phyloP scores from a whole-genome alignment of 2,113 vertebrate species.

The Salminus brasiliensis region DNA sequence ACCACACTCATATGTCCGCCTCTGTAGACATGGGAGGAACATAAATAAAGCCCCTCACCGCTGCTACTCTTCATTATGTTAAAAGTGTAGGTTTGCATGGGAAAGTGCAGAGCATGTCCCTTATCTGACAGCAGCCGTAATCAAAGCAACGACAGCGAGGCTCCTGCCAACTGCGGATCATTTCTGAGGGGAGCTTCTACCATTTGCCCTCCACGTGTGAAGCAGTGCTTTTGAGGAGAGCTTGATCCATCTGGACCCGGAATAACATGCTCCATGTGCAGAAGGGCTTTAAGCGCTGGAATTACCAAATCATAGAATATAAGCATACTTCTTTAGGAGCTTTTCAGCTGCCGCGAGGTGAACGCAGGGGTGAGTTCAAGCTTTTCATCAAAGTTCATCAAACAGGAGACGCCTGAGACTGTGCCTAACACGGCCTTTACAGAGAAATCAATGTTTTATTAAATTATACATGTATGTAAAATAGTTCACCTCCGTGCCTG shows the following conservation, averaged over 20 bases:
- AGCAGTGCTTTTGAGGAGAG: conserved; percentile 4
- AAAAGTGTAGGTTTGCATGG: neutral
- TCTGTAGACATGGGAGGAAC: neutral
- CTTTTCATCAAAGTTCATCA: neutral
- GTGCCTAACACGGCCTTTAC: too few species aligned
- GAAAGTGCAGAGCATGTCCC: neutral
- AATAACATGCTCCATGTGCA: conserved; percentile 16
- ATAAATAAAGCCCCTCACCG: neutral
- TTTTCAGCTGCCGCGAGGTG: neutral
- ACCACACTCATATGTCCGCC: neutral
- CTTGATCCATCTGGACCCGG: conserved; percentile 9
- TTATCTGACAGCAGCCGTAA: neutral
- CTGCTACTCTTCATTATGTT: neutral
- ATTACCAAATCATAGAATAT: conserved; percentile 12
- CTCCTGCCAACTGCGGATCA: neutral
- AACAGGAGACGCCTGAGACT: neutral
- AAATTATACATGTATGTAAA: too few species aligned
- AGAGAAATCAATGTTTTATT: too few species aligned
- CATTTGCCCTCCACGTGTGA: conserved; percentile 25
- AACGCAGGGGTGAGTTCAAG: neutral
- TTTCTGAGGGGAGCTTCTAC: neutral
- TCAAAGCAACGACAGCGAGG: neutral
- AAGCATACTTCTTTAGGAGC: conserved; percentile 1
- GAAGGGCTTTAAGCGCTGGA: neutral
- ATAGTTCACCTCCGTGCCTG: too few species aligned